Evolutionary conservation across 2,113 vertebrate genomes (phyloP), one percentile per base, ranked within the genome.

Genomic region (Dascyllus trimaculatus): DNA sequence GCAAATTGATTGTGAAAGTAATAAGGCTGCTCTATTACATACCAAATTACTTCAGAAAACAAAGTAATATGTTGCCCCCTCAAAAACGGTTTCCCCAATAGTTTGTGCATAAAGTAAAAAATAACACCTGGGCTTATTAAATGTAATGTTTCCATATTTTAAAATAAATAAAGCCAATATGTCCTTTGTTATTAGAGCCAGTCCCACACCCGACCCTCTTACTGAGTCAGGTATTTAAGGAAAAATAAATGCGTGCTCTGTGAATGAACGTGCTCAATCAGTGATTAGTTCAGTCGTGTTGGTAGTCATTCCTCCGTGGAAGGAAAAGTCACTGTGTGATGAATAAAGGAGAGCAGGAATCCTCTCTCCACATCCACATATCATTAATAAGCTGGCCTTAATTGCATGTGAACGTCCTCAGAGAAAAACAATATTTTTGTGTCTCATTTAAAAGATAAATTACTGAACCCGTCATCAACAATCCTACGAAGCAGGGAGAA

Each of bases 401-500:
- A 89, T 84, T 79, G 62, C 80, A 61, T 22, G 49, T 76, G 81
- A 81, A 62, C n/a, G 70, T 81, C 84, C 81, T 81, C 57, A 9
- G 74, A 76, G 81, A 69, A 48, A 79, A 78, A 72, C 53, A 11
- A 76, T 74, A 46, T 81, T 84, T 82, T 56, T 67, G 60, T 1
- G 24, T 84, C 80, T 71, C 40, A 45, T 83, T 85, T 74, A 62
- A 73, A 71, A 84, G 81, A 89, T 62, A 73, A 76, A 84, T 86
- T 72, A 66, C 72, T 24, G 46, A 70, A 73, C 10, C 75, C 3
- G n/a, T 73, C 83, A 74, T 80, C 48, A 74, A 67, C 74, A 75
- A 83, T 77, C 57, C 59, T 24, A 26, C 49, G 3, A 49, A 54
- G 72, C 18, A 49, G 53, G n/a, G 59, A 64, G 40, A 53, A 8